phyloP scores from a whole-genome alignment of 2,888 invertebrate genomes.

The Heterodera filipjevi region DNA sequence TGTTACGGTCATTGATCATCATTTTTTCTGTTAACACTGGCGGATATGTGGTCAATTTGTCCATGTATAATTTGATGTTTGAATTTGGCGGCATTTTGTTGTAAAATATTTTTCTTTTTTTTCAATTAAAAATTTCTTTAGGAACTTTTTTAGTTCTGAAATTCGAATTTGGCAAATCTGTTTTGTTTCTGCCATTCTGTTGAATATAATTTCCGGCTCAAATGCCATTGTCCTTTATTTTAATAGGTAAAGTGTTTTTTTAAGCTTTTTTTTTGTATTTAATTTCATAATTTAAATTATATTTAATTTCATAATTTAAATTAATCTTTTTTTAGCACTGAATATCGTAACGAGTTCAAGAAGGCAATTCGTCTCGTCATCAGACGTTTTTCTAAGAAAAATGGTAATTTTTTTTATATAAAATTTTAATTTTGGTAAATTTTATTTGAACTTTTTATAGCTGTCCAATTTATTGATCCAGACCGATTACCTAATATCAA shows the following conservation, averaged over 20 bases:
- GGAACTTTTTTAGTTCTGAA: too few species aligned
- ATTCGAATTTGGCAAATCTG: constrained; percentile 18
- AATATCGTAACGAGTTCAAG: background rate
- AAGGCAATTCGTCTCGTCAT: background rate
- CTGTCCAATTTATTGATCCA: too few species aligned
- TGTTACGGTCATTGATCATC: constrained; percentile 16
- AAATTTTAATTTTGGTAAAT: too few species aligned
- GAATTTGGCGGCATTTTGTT: too few species aligned
- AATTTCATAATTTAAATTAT: background rate
- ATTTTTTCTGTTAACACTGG: constrained; percentile 11
- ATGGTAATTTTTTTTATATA: background rate
- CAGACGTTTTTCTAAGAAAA: background rate
- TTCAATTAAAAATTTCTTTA: background rate
- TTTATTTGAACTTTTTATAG: too few species aligned
- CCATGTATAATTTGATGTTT: background rate
- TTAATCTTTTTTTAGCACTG: background rate
- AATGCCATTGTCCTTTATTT: constrained; percentile 17
- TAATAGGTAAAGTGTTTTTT: background rate
- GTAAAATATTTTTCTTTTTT: too few species aligned
- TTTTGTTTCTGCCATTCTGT: constrained; percentile 13
- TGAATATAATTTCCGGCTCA: background rate
- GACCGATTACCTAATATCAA: too few species aligned
- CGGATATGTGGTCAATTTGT: constrained; percentile 18
- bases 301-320: too few species aligned
- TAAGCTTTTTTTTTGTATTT: background rate